These are phyloP conservation scores for Pogonognathellus flavescens DNA, from an alignment of 1,140 invertebrate species.

Conservation along the genomic window DNA sequence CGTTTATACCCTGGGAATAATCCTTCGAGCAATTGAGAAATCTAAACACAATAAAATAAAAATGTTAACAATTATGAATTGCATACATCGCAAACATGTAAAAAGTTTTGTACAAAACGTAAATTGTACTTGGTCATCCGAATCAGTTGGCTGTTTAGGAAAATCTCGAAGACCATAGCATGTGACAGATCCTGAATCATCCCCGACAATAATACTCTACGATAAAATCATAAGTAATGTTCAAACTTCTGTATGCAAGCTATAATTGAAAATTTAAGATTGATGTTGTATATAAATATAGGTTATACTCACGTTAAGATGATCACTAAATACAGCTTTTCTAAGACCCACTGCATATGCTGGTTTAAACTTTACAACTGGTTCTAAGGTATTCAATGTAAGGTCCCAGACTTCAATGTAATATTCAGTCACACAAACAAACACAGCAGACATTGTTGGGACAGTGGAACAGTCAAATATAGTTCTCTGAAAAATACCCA, in stretches of 20 bases:
- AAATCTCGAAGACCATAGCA: conserved; percentile 62
- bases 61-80: neutral
- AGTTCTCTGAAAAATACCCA: conserved; percentile 69
- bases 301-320: conserved; percentile 54
- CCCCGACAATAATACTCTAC: conserved; percentile 63
- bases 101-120: too few species aligned
- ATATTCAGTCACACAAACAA: conserved; percentile 72
- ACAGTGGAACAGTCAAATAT: conserved; percentile 74
- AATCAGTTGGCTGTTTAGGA: conserved; percentile 48
- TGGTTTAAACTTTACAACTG: conserved; percentile 59
- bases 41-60: conserved; percentile 28
- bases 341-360: conserved; percentile 51
- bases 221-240: too few species aligned
- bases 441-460: conserved; percentile 74
- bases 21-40: conserved; percentile 55
- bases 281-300: too few species aligned
- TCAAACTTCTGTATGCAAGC: too few species aligned
- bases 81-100: too few species aligned
- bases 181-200: conserved; percentile 60
- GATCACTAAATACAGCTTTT: conserved; percentile 48
- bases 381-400: conserved; percentile 65
- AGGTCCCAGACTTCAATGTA: conserved; percentile 67
- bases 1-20: conserved; percentile 61
- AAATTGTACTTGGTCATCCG: conserved; percentile 57
- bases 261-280: neutral